Conservation (phyloP, 2,888 invertebrate species). For the Gymnoscelis rufifasciata region DNA sequence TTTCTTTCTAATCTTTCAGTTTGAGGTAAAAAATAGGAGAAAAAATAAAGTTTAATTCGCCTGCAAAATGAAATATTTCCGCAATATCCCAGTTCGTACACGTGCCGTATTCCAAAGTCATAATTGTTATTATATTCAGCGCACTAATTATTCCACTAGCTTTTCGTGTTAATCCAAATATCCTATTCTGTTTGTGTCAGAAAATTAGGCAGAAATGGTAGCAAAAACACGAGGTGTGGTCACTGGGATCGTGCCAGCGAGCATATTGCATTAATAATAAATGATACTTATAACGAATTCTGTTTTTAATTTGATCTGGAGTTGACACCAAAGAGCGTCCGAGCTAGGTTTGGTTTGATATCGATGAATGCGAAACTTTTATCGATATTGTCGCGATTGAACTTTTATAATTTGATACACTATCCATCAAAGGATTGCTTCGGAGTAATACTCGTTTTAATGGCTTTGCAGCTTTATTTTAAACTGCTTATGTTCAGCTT, state of each 20-base stretch:
- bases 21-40: too few species aligned
- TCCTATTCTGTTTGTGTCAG: conserved; percentile 66
- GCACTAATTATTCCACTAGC: conserved; percentile 52
- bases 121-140: conserved; percentile 44
- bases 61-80: too few species aligned
- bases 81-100: too few species aligned
- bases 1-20: too few species aligned
- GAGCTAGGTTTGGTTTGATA: conserved; percentile 10
- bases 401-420: too few species aligned
- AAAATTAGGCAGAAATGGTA: conserved; percentile 52
- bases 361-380: too few species aligned
- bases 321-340: conserved; percentile 43
- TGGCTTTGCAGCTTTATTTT: too few species aligned
- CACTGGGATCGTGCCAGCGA: conserved; percentile 39
- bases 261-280: conserved; percentile 68
- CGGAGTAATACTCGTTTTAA: too few species aligned
- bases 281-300: conserved; percentile 73
- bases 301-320: conserved; percentile 70
- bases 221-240: conserved; percentile 65
- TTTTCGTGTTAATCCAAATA: conserved; percentile 66
- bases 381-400: too few species aligned
- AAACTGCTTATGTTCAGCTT: too few species aligned
- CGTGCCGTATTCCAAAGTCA: conserved; percentile 11
- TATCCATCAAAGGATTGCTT: too few species aligned
- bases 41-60: too few species aligned